Percentiles rank a stretch among this genome's conserved stretches.
phyloP scores from a whole-genome alignment of 2,797 vertebrate species.

The Eupleurogrammus muticus region DNA sequence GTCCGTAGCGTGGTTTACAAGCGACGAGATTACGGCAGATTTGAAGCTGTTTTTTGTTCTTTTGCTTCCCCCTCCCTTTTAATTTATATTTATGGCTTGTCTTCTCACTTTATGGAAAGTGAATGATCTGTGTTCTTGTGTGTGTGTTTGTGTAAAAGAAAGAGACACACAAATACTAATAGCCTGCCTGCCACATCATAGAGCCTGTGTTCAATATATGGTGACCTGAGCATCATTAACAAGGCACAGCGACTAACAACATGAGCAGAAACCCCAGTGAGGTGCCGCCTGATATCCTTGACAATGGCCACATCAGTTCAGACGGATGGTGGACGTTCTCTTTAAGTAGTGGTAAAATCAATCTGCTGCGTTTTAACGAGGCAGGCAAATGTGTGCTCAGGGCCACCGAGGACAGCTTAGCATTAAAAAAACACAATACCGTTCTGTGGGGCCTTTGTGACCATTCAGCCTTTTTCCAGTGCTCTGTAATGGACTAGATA shows the following conservation, averaged over 20 bases:
- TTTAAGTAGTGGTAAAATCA: constrained; percentile 51
- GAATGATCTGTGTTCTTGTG: constrained; percentile 32
- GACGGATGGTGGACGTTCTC: constrained; percentile 54
- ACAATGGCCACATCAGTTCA: constrained; percentile 46
- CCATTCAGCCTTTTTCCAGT: constrained; percentile 4
- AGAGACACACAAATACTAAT: constrained; percentile 48
- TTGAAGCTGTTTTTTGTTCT: constrained; percentile 36
- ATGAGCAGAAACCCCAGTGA: constrained; percentile 4
- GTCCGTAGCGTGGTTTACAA: constrained; percentile 28
- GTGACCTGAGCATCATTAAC: constrained; percentile 56
- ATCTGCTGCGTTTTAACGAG: constrained; percentile 67
- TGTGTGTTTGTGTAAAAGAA: constrained; percentile 19
- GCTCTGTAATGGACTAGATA: constrained; percentile 2
- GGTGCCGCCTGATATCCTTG: constrained; percentile 49
- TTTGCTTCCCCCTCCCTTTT: neutral
- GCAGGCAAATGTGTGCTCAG: constrained; percentile 55
- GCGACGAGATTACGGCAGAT: constrained; percentile 42
- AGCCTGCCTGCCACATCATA: constrained; percentile 35
- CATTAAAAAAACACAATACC: constrained; percentile 25
- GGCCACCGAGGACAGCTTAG: constrained; percentile 35
- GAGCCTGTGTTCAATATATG: constrained; percentile 45
- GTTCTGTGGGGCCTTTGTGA: constrained; percentile 9
- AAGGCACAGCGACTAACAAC: constrained; percentile 32
- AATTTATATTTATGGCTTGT: constrained; percentile 13
- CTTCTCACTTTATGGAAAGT: constrained; percentile 31